A percentile compares a stretch with the other conserved stretches of the same genome.
These are phyloP conservation scores for Nothura maculosa DNA, from an alignment of 2,797 vertebrate genomes.

Conservation along the genomic window DNA sequence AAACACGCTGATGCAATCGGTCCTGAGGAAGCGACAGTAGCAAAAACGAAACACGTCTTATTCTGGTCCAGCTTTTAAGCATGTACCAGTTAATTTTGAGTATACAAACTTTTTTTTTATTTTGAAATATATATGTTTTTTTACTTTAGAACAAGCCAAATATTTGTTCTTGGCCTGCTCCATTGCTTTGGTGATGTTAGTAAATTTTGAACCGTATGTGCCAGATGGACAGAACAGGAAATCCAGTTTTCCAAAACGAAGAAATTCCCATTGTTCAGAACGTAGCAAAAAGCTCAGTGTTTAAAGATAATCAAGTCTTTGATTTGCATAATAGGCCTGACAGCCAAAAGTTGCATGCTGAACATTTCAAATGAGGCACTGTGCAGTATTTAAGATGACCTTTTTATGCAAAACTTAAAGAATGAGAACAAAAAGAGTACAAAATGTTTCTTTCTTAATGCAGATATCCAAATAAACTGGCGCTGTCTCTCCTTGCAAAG, in stretches of 20 bases:
- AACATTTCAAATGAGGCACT: not conserved
- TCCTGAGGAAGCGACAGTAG: not conserved
- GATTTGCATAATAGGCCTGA: conserved; percentile 38
- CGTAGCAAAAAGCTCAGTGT: conserved; percentile 59
- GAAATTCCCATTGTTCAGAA: conserved; percentile 54
- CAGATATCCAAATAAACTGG: not conserved
- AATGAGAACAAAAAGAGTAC: not conserved
- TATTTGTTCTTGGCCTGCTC: conserved; percentile 70
- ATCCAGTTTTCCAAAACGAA: conserved; percentile 58
- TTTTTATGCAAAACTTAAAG: not conserved
- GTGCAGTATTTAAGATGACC: not conserved
- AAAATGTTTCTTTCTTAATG: conserved; percentile 15
- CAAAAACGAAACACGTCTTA: not conserved
- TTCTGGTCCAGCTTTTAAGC: not conserved
- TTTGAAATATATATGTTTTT: conserved; percentile 31
- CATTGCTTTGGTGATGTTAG: conserved; percentile 60
- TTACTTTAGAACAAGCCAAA: conserved; percentile 66
- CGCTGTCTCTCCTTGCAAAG: conserved; percentile 11
- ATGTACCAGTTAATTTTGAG: not conserved
- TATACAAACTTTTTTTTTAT: conserved; percentile 47
- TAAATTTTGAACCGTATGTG: conserved; percentile 49
- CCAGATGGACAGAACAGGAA: conserved; percentile 67
- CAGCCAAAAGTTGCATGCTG: conserved; percentile 39
- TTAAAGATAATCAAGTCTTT: conserved; percentile 37
- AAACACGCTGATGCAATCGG: not conserved